Evolutionary conservation across 2,888 invertebrate genomes (phyloP), one percentile per base, ranked within the genome.

Genomic region (Drosophila greeni): DNA sequence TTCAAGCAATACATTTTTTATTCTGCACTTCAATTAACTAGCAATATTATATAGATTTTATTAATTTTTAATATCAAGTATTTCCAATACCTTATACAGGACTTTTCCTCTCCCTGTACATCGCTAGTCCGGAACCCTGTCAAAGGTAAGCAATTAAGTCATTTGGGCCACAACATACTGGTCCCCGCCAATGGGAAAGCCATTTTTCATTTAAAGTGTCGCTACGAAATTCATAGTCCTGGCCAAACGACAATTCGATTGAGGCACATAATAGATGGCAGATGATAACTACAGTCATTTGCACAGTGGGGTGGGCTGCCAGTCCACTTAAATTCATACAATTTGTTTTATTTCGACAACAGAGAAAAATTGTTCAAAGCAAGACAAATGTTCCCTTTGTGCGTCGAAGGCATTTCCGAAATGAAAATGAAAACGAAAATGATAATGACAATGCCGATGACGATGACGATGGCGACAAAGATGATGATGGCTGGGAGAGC

Each of bases 261-360:
- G 76, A 45, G 59, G 48, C 49, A 67, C 69, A 74, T 69, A 82
- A 80, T 62, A 76, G 74, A 77, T 59, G 61, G 52, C 18, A 37
- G 73, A 78, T 72, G 61, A 81, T 80, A 66, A 66, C 56, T 70
- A 70, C 82, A 67, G 80, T 70, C 74, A 80, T 82, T 82, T 80
- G 72, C 82, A 55, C 77, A n/a, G 26, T 8, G 29, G 14, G 34
- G 20, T 31, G 36, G 40, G 26, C 9, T 12, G 43, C 61, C 26
- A 49, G 45, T 57, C 39, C 62, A 66, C 70, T 79, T 73, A 67
- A 78, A 75, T 70, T 73, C 75, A 29, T 54, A 76, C 82, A 82
- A 79, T 79, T 84, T 84, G 70, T 82, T 71, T 73, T 61, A 66
- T 82, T 84, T 76, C 53, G 65, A 69, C 66, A 62, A 66, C 36